Evolutionary conservation across 1,140 invertebrate species (phyloP), one percentile per base, ranked within the genome.

Genomic region (Tetraneura akinire): DNA sequence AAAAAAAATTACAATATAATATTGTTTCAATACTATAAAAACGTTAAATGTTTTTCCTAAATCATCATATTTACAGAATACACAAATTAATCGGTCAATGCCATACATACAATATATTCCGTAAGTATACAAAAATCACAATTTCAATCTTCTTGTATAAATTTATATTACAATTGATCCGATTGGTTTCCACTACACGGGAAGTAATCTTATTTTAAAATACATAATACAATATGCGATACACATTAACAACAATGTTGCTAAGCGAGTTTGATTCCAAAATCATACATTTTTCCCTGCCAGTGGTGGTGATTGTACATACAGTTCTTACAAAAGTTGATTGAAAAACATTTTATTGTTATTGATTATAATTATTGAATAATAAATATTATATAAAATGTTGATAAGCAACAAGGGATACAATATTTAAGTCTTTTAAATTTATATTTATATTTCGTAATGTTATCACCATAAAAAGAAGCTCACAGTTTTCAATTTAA

Each of bases 401-500:
- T n/a, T 37, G 29, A 55, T 29, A 23, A 32, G 14, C 18, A 57
- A 76, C 37, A 57, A 47, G 74, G 74, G 55, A 78, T 57, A 57
- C 74, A 47, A 62, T 62, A n/a, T 60, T 78, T 62, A 78, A 78
- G 74, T 78, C 74, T 78, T 78, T 78, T 29, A 13, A 47, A 78
- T 55, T 78, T 29, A 45, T 37, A 8, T 60, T 62, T 42, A 45
- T 47, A 62, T 62, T 47, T 78, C 14, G 26, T 60, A 23, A n/a
- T 18, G 29, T 78, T 78, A 78, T 78, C 74, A 78, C 74, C 74
- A 78, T 78, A 78, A 62, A 68, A 55, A 78, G 74, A 78, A 78
- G 74, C 74, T 78, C 74, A 78, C 74, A 78, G 74, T 78, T 78
- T 78, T 62, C 55, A 62, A 29, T 55, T 78, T 29, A 62, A 26